Evolutionary conservation across 1,140 invertebrate genomes (phyloP).

Genomic region (Dendrolimus kikuchii): DNA sequence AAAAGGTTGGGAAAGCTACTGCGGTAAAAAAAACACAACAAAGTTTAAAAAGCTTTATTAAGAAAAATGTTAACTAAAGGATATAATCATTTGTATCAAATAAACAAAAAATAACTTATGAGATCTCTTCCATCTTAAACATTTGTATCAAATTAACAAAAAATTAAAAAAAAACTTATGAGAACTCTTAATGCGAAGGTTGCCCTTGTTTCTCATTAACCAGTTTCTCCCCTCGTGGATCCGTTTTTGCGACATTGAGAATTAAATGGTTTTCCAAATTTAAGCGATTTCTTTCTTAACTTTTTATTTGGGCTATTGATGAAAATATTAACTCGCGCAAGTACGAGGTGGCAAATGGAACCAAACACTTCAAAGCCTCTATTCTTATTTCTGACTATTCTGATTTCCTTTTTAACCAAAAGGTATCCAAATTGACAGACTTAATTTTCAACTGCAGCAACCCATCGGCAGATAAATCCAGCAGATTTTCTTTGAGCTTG

Average conservation of each 20-base stretch:
- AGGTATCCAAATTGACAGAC: slow-evolving; percentile 18
- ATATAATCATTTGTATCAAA: too few species aligned
- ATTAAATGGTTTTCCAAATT: too few species aligned
- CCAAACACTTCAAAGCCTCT: slow-evolving; percentile 31
- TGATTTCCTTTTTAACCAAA: slow-evolving; percentile 26
- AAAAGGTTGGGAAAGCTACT: too few species aligned
- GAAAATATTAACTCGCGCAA: slow-evolving; percentile 12
- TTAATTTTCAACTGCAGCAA: slow-evolving; percentile 32
- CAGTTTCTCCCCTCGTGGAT: background rate
- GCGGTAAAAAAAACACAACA: too few species aligned
- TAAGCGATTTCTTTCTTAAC: slow-evolving; percentile 3
- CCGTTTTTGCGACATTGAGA: slow-evolving; percentile 2
- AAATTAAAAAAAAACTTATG: slow-evolving; percentile 4
- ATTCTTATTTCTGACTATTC: slow-evolving; percentile 30
- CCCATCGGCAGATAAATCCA: slow-evolving; percentile 28
- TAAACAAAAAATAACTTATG: too few species aligned
- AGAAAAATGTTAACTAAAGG: too few species aligned
- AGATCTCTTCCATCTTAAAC: too few species aligned
- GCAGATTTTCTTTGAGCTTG: slow-evolving; percentile 15
- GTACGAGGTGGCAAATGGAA: slow-evolving; percentile 21
- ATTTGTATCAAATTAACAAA: too few species aligned
- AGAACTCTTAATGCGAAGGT: slow-evolving; percentile 3
- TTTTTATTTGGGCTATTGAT: slow-evolving; percentile 18
- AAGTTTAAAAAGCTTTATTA: too few species aligned
- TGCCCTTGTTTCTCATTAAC: slow-evolving; percentile 3